Percentiles rank a stretch among this genome's conserved stretches.
Conservation (phyloP, 2,888 invertebrate genomes). For the Steinernema carpocapsae region DNA sequence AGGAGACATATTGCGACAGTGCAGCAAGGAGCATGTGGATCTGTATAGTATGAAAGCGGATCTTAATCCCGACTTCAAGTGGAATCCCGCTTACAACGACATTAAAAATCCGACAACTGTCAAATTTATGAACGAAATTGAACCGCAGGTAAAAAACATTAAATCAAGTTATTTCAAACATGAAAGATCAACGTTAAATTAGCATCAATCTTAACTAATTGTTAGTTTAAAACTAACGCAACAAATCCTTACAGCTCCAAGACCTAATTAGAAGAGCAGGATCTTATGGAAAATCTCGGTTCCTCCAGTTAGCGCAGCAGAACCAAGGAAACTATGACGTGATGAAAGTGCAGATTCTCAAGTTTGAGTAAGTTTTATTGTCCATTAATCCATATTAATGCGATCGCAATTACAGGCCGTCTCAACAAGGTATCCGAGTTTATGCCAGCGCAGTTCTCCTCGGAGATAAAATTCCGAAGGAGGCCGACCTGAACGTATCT, state of each 20-base stretch:
- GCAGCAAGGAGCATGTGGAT: background rate
- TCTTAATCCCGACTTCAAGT: background rate
- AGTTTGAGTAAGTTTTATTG: slow-evolving; percentile 4
- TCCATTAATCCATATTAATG: background rate
- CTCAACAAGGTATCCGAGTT: background rate
- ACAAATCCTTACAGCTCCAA: background rate
- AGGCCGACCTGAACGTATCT: background rate
- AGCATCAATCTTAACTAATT: background rate
- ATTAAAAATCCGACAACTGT: background rate
- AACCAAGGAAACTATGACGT: background rate
- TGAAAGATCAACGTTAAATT: background rate
- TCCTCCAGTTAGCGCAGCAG: background rate
- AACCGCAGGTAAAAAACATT: background rate
- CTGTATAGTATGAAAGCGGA: slow-evolving; percentile 5
- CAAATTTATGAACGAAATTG: background rate
- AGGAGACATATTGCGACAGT: background rate
- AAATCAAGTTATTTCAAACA: background rate
- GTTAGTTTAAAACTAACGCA: background rate
- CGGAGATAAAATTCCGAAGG: background rate
- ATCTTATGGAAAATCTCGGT: background rate
- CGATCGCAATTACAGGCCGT: background rate
- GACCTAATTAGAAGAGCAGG: background rate
- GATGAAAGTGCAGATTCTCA: slow-evolving; percentile 1
- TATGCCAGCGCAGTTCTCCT: background rate
- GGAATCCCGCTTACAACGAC: background rate